Conservation (phyloP, 2,113 vertebrate species). For the Probosciger aterrimus region DNA sequence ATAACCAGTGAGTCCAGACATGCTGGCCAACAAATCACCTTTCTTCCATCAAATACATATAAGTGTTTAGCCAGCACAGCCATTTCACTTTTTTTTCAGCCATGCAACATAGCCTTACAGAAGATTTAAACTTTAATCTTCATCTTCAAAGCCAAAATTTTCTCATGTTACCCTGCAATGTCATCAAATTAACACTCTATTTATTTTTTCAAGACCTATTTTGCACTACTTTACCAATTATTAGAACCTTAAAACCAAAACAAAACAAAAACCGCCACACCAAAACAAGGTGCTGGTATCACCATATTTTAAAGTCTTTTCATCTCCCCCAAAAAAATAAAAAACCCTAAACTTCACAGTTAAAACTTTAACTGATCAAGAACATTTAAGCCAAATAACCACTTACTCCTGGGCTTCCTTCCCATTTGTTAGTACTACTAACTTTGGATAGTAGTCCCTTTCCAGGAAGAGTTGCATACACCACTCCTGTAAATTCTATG, state of each 20-base stretch:
- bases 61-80: not conserved
- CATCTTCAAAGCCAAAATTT: not conserved
- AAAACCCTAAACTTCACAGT: not conserved
- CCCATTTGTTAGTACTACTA: not conserved
- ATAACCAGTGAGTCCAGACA: not conserved
- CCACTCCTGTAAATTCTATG: not conserved
- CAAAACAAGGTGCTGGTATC: not conserved
- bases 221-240: not conserved
- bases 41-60: not conserved
- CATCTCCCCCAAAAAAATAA: rapidly evolving
- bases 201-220: not conserved
- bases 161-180: not conserved
- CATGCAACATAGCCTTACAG: not conserved
- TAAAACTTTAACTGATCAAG: not conserved
- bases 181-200: not conserved
- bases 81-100: not conserved
- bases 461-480: not conserved
- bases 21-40: not conserved
- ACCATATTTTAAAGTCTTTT: not conserved
- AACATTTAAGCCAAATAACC: not conserved
- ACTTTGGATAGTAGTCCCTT: not conserved
- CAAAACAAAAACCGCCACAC: not conserved
- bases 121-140: not conserved
- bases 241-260: not conserved
- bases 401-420: not conserved